Evolutionary conservation across 2,888 invertebrate genomes (phyloP).

Genomic region (Amaurobius ferox): DNA sequence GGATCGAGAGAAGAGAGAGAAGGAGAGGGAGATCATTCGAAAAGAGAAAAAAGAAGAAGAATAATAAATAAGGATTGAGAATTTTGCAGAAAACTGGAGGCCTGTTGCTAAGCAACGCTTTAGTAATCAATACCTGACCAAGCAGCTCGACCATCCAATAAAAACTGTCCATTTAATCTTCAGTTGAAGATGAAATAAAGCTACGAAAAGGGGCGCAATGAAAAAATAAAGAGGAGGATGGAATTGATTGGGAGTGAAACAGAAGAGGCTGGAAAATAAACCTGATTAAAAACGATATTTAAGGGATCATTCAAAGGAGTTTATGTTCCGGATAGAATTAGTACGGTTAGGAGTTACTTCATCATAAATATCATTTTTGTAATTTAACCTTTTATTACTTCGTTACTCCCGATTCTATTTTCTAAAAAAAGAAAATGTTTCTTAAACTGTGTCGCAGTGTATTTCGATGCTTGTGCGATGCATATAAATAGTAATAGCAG

Average conservation of each 20-base stretch:
- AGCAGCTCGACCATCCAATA: slow-evolving; percentile 62
- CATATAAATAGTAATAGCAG: too few species aligned
- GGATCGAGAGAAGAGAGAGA: slow-evolving; percentile 18
- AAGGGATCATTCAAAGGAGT: slow-evolving; percentile 9
- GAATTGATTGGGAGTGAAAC: slow-evolving; percentile 33
- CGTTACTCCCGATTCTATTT: too few species aligned
- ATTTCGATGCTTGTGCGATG: too few species aligned
- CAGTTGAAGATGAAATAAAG: slow-evolving; percentile 63
- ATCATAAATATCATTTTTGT: background rate
- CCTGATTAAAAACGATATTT: slow-evolving; percentile 46
- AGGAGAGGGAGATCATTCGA: slow-evolving; percentile 42
- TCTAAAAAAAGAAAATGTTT: too few species aligned
- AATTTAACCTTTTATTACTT: too few species aligned
- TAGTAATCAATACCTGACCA: slow-evolving; percentile 71
- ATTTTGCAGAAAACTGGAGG: slow-evolving; percentile 58
- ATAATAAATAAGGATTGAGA: slow-evolving; percentile 42
- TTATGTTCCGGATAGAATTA: slow-evolving; percentile 8
- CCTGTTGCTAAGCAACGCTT: slow-evolving; percentile 56
- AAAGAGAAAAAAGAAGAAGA: slow-evolving; percentile 25
- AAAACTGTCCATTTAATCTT: slow-evolving; percentile 70
- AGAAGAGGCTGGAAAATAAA: slow-evolving; percentile 18
- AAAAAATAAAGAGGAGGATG: slow-evolving; percentile 19
- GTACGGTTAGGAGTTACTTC: background rate
- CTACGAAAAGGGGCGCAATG: slow-evolving; percentile 27
- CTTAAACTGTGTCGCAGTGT: too few species aligned